These are phyloP conservation scores for Allobates femoralis DNA, from an alignment of 2,797 vertebrate species.

Conservation along the genomic window DNA sequence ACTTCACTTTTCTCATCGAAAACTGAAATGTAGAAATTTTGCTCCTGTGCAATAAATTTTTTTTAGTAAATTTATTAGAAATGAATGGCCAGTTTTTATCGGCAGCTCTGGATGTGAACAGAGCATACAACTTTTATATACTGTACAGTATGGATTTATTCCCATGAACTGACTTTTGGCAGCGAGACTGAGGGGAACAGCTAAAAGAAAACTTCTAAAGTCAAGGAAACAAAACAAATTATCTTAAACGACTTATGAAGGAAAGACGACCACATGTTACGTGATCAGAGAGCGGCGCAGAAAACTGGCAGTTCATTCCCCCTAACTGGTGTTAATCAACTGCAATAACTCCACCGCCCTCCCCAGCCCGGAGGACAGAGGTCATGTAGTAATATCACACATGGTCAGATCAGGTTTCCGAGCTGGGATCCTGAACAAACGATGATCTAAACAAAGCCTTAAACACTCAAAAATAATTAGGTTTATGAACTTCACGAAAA, in stretches of 20 bases:
- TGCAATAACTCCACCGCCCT: conserved; percentile 24
- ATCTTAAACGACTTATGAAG: neutral
- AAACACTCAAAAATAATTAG: conserved; percentile 62
- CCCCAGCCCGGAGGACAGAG: conserved; percentile 32
- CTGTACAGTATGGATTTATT: neutral
- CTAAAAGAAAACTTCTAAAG: neutral
- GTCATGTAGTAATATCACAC: conserved; percentile 38
- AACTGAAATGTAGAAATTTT: no score
- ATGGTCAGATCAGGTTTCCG: conserved; percentile 50
- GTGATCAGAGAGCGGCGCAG: neutral
- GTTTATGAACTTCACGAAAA: conserved; percentile 49
- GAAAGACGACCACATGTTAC: neutral
- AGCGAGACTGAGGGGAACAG: neutral
- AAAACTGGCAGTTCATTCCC: conserved; percentile 20
- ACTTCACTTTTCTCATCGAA: no score
- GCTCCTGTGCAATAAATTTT: no score
- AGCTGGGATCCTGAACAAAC: conserved; percentile 25
- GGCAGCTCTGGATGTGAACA: neutral
- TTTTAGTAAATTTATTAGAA: no score
- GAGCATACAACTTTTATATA: neutral
- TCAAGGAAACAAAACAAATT: conserved; percentile 34
- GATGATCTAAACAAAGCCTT: conserved; percentile 54
- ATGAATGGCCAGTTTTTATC: neutral
- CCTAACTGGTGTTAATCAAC: conserved; percentile 50
- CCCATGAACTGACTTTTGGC: neutral